Conservation (phyloP, 2,888 invertebrate species). For the Mongoloraphidia duomilia region DNA sequence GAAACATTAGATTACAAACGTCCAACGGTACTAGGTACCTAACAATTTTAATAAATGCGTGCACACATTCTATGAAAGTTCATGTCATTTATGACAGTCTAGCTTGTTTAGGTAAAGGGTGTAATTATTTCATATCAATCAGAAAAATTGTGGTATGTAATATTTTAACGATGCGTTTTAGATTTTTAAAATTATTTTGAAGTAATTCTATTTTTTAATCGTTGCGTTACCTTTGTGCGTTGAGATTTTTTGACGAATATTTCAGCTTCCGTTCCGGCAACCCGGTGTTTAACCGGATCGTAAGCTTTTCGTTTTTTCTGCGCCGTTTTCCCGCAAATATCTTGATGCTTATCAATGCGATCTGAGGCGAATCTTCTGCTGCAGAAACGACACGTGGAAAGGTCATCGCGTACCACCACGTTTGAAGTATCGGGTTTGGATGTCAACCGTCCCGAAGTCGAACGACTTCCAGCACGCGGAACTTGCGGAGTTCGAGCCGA, state of each 20-base stretch:
- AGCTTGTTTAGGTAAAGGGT: no score
- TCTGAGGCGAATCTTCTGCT: constrained; percentile 69
- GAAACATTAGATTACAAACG: no score
- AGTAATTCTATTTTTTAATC: no score
- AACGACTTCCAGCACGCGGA: neutral
- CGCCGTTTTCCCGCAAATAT: constrained; percentile 66
- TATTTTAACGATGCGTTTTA: no score
- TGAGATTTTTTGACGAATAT: constrained; percentile 42
- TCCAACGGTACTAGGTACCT: no score
- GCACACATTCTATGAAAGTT: no score
- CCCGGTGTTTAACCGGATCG: constrained; percentile 81
- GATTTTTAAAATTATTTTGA: no score
- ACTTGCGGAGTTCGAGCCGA: neutral
- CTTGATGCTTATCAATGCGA: constrained; percentile 66
- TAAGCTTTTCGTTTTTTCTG: constrained; percentile 79
- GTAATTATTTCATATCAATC: no score
- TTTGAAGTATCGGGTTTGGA: constrained; percentile 11
- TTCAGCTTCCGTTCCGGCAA: constrained; percentile 80
- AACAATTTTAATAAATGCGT: no score
- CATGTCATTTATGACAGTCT: no score
- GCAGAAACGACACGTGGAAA: constrained; percentile 55
- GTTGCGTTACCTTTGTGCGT: constrained; percentile 6
- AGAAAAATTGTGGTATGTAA: no score
- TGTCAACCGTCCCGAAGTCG: no score
- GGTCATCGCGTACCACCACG: constrained; percentile 27